Base-by-base conservation (phyloP, 2,888 invertebrate species). In the Julus scanicus region DNA sequence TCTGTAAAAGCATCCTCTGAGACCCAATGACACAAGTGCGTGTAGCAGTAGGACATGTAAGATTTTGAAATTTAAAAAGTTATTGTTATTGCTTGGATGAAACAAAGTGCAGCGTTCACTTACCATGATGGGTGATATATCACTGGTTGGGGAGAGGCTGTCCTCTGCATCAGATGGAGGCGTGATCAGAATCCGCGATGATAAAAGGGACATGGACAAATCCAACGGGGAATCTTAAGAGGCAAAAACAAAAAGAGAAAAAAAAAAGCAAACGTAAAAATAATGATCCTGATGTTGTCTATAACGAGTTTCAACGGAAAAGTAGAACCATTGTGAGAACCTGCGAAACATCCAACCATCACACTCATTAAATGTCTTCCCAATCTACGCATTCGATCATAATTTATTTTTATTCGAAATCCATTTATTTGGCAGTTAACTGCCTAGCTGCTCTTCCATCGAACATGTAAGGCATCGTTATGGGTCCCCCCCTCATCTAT, bases 201-300 rank as follows among this genome's bases (percentile, higher is more conserved):
- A 96, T 93, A 91, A 89, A 37, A 97, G 94, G 15, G 97, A 96
- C 93, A 96, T 96, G 84, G 97, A 97, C 89, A 97, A 94, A 92
- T 97, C 97, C 92, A 97, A 93, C 1, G 97, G 97, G 88, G 96
- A 96, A 93, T 97, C 97, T 88, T 90, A 48, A 84, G 48, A 13
- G 92, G 92, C 90, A 84, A 49, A 84, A 84, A 49, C n/a, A 9
- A 84, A 84, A 39, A 44, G 11, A 84, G 44, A 84, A 48, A 84
- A 40, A 80, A 63, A 40, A 80, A 84, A 87, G 11, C 87, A 87
- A 87, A 44, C 83, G 39, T 53, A n/a, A 49, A 53, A 86, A 86
- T 86, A 40, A 71, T 86, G 57, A 53, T 84, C 48, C 44, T 15
- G 84, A 84, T 84, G 40, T 86, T 86, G 37, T 53, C 39, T 48